Base-by-base conservation (phyloP, 1,140 invertebrate genomes). In the Eriocheir sinensis region DNA sequence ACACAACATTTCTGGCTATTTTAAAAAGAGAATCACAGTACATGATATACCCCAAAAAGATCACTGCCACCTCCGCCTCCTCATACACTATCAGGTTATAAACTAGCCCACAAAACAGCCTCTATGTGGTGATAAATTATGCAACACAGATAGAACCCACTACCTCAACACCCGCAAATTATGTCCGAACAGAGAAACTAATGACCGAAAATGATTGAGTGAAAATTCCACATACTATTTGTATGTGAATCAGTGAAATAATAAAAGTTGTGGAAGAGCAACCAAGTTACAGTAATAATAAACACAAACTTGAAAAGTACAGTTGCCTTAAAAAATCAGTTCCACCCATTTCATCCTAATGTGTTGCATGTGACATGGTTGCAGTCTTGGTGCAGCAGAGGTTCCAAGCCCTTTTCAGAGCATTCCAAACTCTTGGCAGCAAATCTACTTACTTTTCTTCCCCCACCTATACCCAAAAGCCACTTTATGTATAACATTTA, bases 1-100 rank as follows among this genome's bases (percentile, higher is more conserved):
- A 72, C 60, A 72, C 8, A 72, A n/a, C n/a, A 72, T n/a, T n/a
- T 72, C n/a, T 72, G 27, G 60, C 60, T 72, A 72, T 72, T 72
- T 72, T 72, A 72, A 72, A 53, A 53, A 72, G 60, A 72, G 60
- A 72, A 72, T 72, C 60, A 72, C 60, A 72, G 60, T 72, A 72
- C n/a, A 53, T 72, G 60, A 72, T 72, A 72, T 72, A 72, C 60
- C 60, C 60, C 27, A 72, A 72, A 72, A 72, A 72, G 60, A 72
- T 72, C 60, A 72, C 60, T 72, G 60, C 21, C 17, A n/a, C 60
- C 60, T n/a, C 27, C 12, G 12, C n/a, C 60, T 72, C 60, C 60
- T 4, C 1, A 72, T 8, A n/a, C n/a, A 21, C n/a, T 72, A 72
- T 21, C 27, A 72, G 21, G 6, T 4, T 72, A 6, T 72, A 72